These are phyloP conservation scores for Hydrochoerus hydrochaeris DNA, from an alignment of 2,113 vertebrate genomes.

Conservation along the genomic window DNA sequence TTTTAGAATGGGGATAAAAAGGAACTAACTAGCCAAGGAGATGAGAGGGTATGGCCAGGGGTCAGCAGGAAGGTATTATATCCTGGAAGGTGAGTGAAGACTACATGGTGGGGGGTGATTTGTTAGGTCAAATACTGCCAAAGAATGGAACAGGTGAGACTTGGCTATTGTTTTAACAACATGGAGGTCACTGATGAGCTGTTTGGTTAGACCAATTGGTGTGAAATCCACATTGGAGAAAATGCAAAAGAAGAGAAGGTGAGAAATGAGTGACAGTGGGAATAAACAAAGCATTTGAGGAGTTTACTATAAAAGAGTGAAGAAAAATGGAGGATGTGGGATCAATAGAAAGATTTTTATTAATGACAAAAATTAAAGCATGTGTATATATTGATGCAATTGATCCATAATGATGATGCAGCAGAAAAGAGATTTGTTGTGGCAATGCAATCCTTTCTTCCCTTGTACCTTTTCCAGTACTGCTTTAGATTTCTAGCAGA, in stretches of 20 bases:
- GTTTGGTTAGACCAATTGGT: not conserved
- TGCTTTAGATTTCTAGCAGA: not conserved
- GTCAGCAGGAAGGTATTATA: not conserved
- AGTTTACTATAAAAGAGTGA: not conserved
- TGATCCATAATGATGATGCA: not conserved
- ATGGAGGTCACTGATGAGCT: not conserved
- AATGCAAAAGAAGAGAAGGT: not conserved
- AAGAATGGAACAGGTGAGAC: not conserved
- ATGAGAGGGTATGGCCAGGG: not conserved
- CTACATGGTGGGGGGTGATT: not conserved
- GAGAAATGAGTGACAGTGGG: slow-evolving; percentile 15
- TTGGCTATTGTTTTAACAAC: not conserved
- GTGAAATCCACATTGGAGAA: not conserved
- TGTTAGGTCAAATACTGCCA: not conserved
- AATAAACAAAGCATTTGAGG: not conserved
- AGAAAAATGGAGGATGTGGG: not conserved
- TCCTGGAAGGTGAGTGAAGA: not conserved
- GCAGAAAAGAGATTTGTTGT: not conserved
- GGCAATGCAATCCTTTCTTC: not conserved
- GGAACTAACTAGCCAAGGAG: not conserved
- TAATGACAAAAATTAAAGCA: not conserved
- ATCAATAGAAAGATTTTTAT: not conserved
- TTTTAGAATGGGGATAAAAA: not conserved
- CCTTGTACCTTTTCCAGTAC: not conserved
- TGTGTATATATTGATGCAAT: not conserved